These are phyloP conservation scores for Pantherophis alleghaniensis DNA, from an alignment of 2,797 vertebrate genomes.

Conservation along the genomic window DNA sequence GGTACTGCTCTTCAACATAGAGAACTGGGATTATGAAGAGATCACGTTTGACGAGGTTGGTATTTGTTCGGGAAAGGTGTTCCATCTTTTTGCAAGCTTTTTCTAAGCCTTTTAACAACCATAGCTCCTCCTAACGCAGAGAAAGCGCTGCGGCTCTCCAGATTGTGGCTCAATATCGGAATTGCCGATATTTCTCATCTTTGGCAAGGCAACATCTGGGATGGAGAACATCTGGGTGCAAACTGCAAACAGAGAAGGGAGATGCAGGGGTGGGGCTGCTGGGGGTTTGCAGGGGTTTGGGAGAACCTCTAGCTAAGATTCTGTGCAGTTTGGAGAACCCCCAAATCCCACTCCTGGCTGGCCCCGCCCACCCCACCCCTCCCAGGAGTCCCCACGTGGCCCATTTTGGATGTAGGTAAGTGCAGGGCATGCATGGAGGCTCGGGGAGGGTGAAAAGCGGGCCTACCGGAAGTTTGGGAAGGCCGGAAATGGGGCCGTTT, in stretches of 20 bases:
- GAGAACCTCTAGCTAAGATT: too few relatives aligned
- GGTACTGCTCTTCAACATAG: conserved; percentile 96
- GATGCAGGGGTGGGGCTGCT: neutral
- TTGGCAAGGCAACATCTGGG: neutral
- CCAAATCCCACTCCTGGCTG: too few relatives aligned
- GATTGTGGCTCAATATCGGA: neutral
- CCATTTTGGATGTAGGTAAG: too few relatives aligned
- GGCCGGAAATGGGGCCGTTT: too few relatives aligned
- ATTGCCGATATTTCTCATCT: neutral
- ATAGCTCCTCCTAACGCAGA: neutral
- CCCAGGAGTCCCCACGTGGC: too few relatives aligned
- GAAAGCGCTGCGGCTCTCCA: too few relatives aligned
- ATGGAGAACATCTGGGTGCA: neutral
- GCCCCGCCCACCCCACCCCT: too few relatives aligned
- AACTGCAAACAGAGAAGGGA: neutral
- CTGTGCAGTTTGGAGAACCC: too few relatives aligned
- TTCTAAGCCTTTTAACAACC: neutral
- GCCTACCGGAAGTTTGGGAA: too few relatives aligned
- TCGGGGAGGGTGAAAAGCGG: too few relatives aligned
- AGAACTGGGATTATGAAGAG: conserved; percentile 98
- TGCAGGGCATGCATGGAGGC: too few relatives aligned
- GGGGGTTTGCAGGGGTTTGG: too few relatives aligned
- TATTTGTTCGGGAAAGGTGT: accelerated
- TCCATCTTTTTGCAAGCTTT: neutral
- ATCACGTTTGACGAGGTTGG: conserved; percentile 97